phyloP scores from a whole-genome alignment of 2,797 vertebrate genomes.

The Sciurus vulgaris region DNA sequence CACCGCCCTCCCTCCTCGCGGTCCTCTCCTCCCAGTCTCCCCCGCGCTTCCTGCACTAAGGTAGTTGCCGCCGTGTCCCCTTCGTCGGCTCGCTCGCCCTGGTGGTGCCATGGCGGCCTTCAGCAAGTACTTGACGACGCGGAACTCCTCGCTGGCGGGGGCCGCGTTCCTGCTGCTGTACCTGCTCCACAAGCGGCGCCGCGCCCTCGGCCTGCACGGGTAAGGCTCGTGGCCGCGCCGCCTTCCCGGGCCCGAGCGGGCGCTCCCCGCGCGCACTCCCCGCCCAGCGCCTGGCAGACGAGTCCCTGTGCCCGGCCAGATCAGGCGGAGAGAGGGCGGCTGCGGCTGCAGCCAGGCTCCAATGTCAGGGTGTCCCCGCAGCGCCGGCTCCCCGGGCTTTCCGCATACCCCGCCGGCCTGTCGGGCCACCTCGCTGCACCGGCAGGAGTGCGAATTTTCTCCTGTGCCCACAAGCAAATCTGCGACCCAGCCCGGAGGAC shows the following conservation, averaged over 20 bases:
- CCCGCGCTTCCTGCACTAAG: slow-evolving; percentile 51
- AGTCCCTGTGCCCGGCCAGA: background rate
- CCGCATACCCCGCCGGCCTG: background rate
- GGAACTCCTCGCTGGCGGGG: slow-evolving; percentile 92
- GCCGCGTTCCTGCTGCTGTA: slow-evolving; percentile 91
- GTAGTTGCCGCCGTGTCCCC: background rate
- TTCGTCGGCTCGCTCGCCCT: background rate
- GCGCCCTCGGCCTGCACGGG: slow-evolving; percentile 86
- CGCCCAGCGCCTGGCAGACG: background rate
- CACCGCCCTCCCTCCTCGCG: slow-evolving; percentile 49
- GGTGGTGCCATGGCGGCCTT: slow-evolving; percentile 93
- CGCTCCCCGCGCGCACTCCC: background rate
- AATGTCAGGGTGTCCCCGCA: background rate
- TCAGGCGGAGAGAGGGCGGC: background rate
- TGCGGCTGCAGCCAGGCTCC: background rate
- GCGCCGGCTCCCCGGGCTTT: background rate
- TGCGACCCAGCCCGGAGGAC: background rate
- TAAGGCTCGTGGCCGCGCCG: slow-evolving; percentile 76
- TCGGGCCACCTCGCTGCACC: background rate
- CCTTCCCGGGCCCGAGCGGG: slow-evolving; percentile 25
- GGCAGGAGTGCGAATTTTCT: fast-evolving
- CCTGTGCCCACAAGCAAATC: background rate
- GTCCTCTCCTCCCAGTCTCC: slow-evolving; percentile 72
- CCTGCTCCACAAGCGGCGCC: slow-evolving; percentile 89
- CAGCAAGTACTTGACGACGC: slow-evolving; percentile 94